Base-by-base conservation (phyloP, 2,888 invertebrate species). In the Pterobdella sp. region DNA sequence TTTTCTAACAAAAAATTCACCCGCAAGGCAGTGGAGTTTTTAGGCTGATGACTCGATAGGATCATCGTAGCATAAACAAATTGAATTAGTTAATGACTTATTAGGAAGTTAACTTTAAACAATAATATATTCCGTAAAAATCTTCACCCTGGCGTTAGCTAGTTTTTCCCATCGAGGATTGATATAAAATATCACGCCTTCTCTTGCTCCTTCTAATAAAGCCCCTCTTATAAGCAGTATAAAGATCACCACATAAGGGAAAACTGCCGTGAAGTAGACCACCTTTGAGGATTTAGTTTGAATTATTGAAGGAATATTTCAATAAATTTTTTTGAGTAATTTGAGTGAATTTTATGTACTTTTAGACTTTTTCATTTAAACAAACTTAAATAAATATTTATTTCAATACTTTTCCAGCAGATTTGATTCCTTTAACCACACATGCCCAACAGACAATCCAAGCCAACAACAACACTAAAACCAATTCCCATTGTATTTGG, bases 401-500 rank as follows among this genome's bases (percentile, higher is more conserved):
- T 29, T 1, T 22, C 18, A 22, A 42, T 1, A 77, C 77, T 76
- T 79, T 79, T 36, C 79, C 79, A 3, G 78, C 76, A 0, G 78
- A 79, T 63, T 76, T 76, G 72, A 79, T 79, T 26, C 79, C 79
- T 70, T 76, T 77, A 67, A 79, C 72, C 42, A 79, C 75, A 71
- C 79, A 79, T 49, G 77, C 56, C 69, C 74, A 79, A 42, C 79
- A 79, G 49, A 79, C 56, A 68, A 79, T 72, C 79, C 79, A 79
- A 31, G 79, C 76, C 14, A 75, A 68, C 4, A 78, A 73, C 22
- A 79, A 75, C n/a, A 68, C 65, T 4, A 79, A 74, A 1, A 72
- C 74, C 70, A 79, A 66, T 14, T 78, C 74, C 78, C 78, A 79
- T 79, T 93, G 78, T 35, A 83, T 65, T n/a, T 52, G 26, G 7